Evolutionary conservation across 2,113 vertebrate species (phyloP).

Genomic region (Albula goreensis): DNA sequence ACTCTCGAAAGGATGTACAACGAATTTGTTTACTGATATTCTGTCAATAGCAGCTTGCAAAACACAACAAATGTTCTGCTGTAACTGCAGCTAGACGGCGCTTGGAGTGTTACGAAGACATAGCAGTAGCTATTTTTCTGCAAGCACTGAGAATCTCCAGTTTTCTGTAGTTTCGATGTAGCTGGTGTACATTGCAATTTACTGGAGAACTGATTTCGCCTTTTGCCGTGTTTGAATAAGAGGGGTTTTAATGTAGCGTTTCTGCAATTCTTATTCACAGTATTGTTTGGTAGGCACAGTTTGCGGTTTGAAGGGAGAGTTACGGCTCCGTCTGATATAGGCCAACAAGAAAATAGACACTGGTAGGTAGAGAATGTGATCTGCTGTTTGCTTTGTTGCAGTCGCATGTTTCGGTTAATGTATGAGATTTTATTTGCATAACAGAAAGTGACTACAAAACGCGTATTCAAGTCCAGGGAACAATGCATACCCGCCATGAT

Average conservation of each 20-base stretch:
- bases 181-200: background rate
- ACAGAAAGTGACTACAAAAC: background rate
- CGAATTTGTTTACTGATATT: background rate
- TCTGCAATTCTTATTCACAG: background rate
- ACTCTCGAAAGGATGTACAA: background rate
- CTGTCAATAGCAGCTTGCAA: background rate
- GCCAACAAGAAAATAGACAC: background rate
- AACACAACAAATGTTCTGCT: background rate
- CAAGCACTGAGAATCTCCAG: background rate
- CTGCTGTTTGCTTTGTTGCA: background rate
- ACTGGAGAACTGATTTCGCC: background rate
- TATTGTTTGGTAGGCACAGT: background rate
- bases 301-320: background rate
- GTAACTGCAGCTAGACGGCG: background rate
- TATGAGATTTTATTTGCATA: background rate
- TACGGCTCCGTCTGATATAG: background rate
- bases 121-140: background rate
- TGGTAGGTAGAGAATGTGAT: background rate
- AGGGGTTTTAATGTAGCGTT: background rate
- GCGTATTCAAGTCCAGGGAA: background rate
- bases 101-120: background rate
- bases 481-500: constrained; percentile 1
- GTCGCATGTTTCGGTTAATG: background rate
- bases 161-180: background rate
- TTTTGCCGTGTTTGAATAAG: background rate